These are phyloP conservation scores for Agrotis puta DNA, from an alignment of 2,888 invertebrate genomes.

Conservation along the genomic window DNA sequence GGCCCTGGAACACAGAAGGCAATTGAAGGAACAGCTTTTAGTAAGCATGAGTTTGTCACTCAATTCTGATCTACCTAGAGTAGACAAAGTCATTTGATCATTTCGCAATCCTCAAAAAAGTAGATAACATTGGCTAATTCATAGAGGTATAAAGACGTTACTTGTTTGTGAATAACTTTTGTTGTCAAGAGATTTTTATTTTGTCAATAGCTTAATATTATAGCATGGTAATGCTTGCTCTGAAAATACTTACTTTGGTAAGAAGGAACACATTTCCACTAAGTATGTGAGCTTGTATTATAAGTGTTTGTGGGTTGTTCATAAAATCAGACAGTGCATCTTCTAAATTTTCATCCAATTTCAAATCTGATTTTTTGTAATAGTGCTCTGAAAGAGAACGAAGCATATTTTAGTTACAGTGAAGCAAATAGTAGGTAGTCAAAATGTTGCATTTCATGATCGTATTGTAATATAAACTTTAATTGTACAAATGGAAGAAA, in stretches of 20 bases:
- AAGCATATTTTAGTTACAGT: too few relatives aligned
- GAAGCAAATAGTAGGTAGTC: too few relatives aligned
- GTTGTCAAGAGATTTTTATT: neutral
- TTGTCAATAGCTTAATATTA: too few relatives aligned
- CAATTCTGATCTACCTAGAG: too few relatives aligned
- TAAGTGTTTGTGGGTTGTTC: constrained; percentile 80
- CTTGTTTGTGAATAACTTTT: neutral
- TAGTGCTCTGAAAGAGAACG: constrained; percentile 78
- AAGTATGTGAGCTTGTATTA: constrained; percentile 76
- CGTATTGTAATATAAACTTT: too few relatives aligned
- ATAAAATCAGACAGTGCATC: constrained; percentile 82
- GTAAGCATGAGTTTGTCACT: too few relatives aligned
- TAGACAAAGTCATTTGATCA: too few relatives aligned
- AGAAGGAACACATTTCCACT: constrained; percentile 73
- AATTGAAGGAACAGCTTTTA: too few relatives aligned
- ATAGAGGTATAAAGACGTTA: too few relatives aligned
- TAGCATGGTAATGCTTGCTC: neutral
- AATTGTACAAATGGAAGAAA: neutral
- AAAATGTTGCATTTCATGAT: neutral
- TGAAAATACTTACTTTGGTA: constrained; percentile 69
- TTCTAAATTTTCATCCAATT: constrained; percentile 74
- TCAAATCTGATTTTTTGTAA: constrained; percentile 72
- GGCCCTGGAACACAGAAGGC: too few relatives aligned
- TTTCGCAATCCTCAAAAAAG: too few relatives aligned
- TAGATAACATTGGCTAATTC: too few relatives aligned